Percentiles rank a stretch among this genome's conserved stretches.
These are phyloP conservation scores for Rhizoglyphus robini DNA, from an alignment of 1,140 invertebrate species.

Conservation along the genomic window DNA sequence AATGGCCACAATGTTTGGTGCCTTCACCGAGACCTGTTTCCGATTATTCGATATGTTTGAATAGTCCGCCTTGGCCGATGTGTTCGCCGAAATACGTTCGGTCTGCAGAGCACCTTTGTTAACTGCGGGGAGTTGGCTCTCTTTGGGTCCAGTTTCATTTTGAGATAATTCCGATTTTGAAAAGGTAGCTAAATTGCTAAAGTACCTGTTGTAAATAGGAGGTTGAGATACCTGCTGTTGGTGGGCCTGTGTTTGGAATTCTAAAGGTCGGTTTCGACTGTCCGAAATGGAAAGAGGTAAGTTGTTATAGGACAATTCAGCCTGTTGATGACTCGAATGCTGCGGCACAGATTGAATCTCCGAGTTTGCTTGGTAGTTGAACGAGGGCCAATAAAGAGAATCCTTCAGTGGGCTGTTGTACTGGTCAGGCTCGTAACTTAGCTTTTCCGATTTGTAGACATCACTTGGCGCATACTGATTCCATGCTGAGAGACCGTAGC, in stretches of 20 bases:
- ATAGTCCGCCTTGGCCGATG: not conserved
- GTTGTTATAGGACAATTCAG: not conserved
- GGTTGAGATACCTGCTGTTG: not conserved
- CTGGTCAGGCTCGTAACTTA: not conserved
- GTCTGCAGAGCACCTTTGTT: too few species aligned
- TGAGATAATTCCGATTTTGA: too few species aligned
- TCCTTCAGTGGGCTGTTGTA: not conserved
- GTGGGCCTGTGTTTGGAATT: not conserved
- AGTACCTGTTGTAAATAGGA: not conserved
- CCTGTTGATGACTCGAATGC: not conserved
- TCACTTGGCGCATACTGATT: not conserved
- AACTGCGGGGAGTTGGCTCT: too few species aligned
- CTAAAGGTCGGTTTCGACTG: not conserved
- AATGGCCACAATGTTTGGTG: slow-evolving; percentile 17
- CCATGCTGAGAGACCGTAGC: not conserved
- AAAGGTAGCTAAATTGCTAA: too few species aligned
- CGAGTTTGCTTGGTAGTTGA: slow-evolving; percentile 7
- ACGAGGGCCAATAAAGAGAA: slow-evolving; percentile 4
- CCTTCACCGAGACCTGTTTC: not conserved
- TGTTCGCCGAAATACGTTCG: too few species aligned
- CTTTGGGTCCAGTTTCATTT: too few species aligned
- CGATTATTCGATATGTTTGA: not conserved
- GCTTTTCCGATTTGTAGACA: not conserved
- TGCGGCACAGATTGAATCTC: too few species aligned
- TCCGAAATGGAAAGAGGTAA: not conserved